Evolutionary conservation across 2,888 invertebrate genomes (phyloP).

Genomic region (Lottia gigantea): DNA sequence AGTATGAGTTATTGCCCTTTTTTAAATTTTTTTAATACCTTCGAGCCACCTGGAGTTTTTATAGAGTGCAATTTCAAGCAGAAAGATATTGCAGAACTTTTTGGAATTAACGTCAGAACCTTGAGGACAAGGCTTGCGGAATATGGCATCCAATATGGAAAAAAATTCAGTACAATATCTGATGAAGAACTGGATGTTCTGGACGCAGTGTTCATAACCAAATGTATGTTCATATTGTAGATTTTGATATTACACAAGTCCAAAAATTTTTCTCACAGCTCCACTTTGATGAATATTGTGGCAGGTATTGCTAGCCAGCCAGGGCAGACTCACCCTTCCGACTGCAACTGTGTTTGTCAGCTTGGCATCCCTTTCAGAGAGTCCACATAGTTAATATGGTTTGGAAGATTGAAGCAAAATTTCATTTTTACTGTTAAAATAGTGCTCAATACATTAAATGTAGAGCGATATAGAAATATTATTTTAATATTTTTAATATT

Average conservation of each 20-base stretch:
- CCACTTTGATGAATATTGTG: neutral
- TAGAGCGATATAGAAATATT: too few species aligned
- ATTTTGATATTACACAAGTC: constrained; percentile 9
- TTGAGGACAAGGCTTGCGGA: constrained; percentile 1
- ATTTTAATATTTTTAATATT: neutral
- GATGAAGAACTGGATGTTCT: too few species aligned
- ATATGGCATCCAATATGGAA: constrained; percentile 2
- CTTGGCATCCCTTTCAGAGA: neutral
- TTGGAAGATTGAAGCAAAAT: constrained; percentile 4
- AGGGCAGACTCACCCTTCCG: neutral
- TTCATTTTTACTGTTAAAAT: constrained; percentile 7
- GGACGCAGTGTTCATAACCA: constrained; percentile 2
- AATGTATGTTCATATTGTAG: neutral
- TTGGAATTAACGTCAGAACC: neutral
- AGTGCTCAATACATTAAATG: too few species aligned
- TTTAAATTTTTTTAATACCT: too few species aligned
- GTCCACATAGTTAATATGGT: neutral
- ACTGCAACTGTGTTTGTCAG: neutral
- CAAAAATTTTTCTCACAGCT: constrained; percentile 1
- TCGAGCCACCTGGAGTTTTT: neutral
- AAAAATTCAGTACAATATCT: constrained; percentile 4
- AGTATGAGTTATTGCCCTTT: too few species aligned
- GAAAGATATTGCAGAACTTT: constrained; percentile 7
- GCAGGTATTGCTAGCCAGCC: neutral
- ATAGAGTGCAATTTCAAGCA: neutral